Evolutionary conservation across 2,113 vertebrate genomes (phyloP).

Genomic region (Cathartes aura): DNA sequence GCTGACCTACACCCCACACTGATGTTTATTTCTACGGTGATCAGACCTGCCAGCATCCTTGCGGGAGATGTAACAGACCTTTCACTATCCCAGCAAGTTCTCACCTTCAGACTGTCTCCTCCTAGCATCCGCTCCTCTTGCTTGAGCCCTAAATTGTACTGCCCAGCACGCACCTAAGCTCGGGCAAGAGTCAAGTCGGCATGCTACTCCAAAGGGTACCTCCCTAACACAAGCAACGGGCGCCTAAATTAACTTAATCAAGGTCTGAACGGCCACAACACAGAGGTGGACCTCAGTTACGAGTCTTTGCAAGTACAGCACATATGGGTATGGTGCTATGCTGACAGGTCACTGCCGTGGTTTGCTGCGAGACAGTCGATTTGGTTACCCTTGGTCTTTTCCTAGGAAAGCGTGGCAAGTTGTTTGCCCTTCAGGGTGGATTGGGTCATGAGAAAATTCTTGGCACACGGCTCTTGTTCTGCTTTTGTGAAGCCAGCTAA

Average conservation of each 20-base stretch:
- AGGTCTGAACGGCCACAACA: neutral
- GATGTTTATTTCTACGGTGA: neutral
- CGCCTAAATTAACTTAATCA: neutral
- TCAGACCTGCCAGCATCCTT: neutral
- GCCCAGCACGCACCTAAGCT: neutral
- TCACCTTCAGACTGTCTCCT: neutral
- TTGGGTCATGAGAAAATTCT: neutral
- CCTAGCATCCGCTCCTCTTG: rapidly evolving
- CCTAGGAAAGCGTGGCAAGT: neutral
- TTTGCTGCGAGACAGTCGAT: neutral
- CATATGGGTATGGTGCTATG: rapidly evolving
- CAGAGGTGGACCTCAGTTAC: neutral
- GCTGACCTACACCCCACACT: neutral
- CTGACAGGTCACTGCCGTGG: neutral
- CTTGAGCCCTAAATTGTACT: rapidly evolving
- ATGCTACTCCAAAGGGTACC: neutral
- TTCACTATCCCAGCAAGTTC: neutral
- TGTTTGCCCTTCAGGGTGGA: neutral
- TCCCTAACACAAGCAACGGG: neutral
- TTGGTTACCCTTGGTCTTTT: too few relatives aligned
- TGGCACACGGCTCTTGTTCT: neutral
- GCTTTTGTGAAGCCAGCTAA: neutral
- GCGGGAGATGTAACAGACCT: neutral
- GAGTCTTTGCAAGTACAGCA: neutral
- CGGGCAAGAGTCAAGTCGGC: rapidly evolving